Conservation (phyloP, 2,113 vertebrate genomes). For the Pachypanchax playfairii region DNA sequence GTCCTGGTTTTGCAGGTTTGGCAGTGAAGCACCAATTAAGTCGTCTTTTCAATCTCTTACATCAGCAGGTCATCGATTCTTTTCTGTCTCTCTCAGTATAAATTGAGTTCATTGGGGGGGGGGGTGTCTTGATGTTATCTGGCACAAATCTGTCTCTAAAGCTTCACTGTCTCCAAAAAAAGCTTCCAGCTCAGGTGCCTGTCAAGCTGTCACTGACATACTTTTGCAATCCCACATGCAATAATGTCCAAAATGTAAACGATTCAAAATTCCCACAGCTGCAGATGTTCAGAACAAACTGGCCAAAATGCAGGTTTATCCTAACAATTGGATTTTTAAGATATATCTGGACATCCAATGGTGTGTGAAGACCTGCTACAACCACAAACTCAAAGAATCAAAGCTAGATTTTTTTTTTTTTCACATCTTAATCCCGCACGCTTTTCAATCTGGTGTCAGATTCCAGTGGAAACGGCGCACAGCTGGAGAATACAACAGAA, state of each 20-base stretch:
- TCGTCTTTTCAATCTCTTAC: conserved; percentile 48
- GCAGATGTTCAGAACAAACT: neutral
- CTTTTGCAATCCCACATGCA: neutral
- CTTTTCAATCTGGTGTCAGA: conserved; percentile 72
- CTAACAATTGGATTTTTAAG: no score
- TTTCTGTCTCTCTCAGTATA: conserved; percentile 13
- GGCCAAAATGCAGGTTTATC: no score
- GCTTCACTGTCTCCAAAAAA: neutral
- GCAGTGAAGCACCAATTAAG: conserved; percentile 46
- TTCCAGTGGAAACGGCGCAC: conserved; percentile 46
- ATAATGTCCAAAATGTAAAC: neutral
- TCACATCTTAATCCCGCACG: conserved; percentile 69
- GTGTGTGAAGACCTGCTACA: no score
- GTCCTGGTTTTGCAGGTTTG: conserved; percentile 57
- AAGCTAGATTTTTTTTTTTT: conserved; percentile 34
- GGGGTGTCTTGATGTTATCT: conserved; percentile 13
- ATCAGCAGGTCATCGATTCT: conserved; percentile 56
- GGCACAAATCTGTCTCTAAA: neutral
- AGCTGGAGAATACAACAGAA: conserved; percentile 43
- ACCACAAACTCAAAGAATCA: conserved; percentile 31
- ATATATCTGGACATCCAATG: no score
- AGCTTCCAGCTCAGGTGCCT: conserved; percentile 1
- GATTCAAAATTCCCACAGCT: neutral
- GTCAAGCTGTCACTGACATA: neutral
- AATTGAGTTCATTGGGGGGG: conserved; percentile 8